A percentile compares a stretch with the other conserved stretches of the same genome.
Evolutionary conservation across 2,888 invertebrate genomes (phyloP).

Genomic region (Xestobium rufovillosum): DNA sequence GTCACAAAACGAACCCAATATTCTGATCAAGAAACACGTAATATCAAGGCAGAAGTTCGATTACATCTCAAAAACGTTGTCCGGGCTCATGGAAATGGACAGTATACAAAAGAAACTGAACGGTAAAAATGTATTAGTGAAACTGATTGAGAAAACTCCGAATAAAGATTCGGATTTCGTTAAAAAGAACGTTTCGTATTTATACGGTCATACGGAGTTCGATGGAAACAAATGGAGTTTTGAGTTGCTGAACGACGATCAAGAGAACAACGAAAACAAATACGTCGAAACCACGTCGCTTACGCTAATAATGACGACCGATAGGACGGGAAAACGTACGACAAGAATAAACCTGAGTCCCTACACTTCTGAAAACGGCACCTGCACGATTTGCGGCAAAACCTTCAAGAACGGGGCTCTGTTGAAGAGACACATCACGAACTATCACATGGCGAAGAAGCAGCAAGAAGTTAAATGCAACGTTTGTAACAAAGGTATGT

Average conservation of each 20-base stretch:
- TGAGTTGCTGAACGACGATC: background rate
- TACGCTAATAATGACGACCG: conserved; percentile 43
- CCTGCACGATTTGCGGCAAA: conserved; percentile 26
- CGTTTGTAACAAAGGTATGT: conserved; percentile 10
- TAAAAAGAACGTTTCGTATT: conserved; percentile 25
- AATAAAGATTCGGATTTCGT: conserved; percentile 13
- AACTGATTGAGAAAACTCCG: conserved; percentile 23
- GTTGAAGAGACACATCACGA: conserved; percentile 22
- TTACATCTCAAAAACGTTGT: conserved; percentile 30
- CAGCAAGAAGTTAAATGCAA: conserved; percentile 13
- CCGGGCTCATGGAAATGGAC: conserved; percentile 35
- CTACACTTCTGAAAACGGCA: conserved; percentile 12
- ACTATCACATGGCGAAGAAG: conserved; percentile 20
- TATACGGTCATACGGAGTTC: conserved; percentile 28
- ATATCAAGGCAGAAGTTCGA: conserved; percentile 28
- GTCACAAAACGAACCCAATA: background rate
- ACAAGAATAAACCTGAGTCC: conserved; percentile 41
- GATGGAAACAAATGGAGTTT: too few relatives aligned
- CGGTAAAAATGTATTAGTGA: conserved; percentile 26
- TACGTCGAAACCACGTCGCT: conserved; percentile 41
- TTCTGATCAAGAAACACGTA: conserved; percentile 14
- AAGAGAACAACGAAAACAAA: conserved; percentile 12
- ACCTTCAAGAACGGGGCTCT: conserved; percentile 22
- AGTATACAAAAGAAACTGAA: conserved; percentile 31
- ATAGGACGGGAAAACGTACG: conserved; percentile 41